Conservation (phyloP, 37 sponge, comb jelly and placozoan genomes). For the Beroe forskalii region DNA sequence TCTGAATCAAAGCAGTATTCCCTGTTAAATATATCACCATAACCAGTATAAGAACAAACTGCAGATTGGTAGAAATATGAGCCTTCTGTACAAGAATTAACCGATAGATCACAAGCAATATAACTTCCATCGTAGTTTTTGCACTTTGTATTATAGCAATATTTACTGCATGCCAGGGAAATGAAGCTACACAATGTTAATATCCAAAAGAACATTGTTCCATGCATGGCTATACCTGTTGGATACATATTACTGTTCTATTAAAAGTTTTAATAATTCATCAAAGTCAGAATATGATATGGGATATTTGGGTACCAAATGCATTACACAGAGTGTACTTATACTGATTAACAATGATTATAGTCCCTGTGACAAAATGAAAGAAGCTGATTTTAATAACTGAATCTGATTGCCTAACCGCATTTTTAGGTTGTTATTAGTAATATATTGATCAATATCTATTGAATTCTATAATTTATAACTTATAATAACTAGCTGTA, state of each 20-base stretch:
- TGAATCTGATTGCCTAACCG: too few species aligned
- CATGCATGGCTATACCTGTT: too few species aligned
- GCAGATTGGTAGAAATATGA: background rate
- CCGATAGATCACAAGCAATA: background rate
- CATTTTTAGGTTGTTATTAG: too few species aligned
- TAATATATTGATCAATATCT: too few species aligned
- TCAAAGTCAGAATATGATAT: background rate
- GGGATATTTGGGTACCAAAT: background rate
- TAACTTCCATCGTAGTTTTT: background rate
- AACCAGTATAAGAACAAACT: background rate
- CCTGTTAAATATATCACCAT: background rate
- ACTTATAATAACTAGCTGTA: background rate
- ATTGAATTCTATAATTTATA: background rate
- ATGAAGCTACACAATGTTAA: background rate
- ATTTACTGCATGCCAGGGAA: background rate
- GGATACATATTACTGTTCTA: too few species aligned
- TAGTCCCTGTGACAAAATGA: too few species aligned
- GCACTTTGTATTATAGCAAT: background rate
- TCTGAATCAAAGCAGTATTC: background rate
- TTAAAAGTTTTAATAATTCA: too few species aligned
- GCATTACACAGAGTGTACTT: background rate
- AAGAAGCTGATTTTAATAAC: too few species aligned
- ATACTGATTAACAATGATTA: background rate
- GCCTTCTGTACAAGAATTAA: background rate
- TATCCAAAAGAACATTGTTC: background rate